Conservation (phyloP, 2,888 invertebrate genomes). For the Deilephila porcellus region DNA sequence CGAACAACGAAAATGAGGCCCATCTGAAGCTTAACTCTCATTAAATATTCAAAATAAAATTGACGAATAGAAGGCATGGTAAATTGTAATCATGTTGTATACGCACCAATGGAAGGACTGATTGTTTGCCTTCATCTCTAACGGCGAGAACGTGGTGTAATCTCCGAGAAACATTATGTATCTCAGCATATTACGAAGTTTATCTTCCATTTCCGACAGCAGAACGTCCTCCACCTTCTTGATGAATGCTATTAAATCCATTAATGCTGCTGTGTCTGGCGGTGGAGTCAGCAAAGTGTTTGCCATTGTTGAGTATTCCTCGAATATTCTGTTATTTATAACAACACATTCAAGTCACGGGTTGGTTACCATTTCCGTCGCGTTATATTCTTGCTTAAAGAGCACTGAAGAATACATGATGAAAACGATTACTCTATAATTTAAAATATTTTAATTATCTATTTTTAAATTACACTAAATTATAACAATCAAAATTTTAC, state of each 20-base stretch:
- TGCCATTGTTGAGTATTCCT: slow-evolving; percentile 92
- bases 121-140: slow-evolving; percentile 95
- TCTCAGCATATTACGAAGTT: slow-evolving; percentile 87
- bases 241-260: slow-evolving; percentile 92
- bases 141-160: slow-evolving; percentile 90
- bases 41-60: too few relatives aligned
- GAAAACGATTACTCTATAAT: too few relatives aligned
- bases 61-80: background rate
- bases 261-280: slow-evolving; percentile 92
- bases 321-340: slow-evolving; percentile 87
- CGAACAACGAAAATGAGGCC: too few relatives aligned
- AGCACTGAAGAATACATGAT: too few relatives aligned
- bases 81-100: background rate
- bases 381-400: too few relatives aligned
- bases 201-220: slow-evolving; percentile 90
- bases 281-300: slow-evolving; percentile 92
- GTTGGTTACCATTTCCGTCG: too few relatives aligned
- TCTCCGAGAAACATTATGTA: slow-evolving; percentile 94
- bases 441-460: too few relatives aligned
- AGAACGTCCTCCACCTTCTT: slow-evolving; percentile 89
- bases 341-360: background rate
- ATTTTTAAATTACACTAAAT: too few relatives aligned
- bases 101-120: slow-evolving; percentile 92
- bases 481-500: too few relatives aligned
- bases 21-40: too few relatives aligned